Base-by-base conservation (phyloP, 2,113 vertebrate genomes). In the Rhea americana region DNA sequence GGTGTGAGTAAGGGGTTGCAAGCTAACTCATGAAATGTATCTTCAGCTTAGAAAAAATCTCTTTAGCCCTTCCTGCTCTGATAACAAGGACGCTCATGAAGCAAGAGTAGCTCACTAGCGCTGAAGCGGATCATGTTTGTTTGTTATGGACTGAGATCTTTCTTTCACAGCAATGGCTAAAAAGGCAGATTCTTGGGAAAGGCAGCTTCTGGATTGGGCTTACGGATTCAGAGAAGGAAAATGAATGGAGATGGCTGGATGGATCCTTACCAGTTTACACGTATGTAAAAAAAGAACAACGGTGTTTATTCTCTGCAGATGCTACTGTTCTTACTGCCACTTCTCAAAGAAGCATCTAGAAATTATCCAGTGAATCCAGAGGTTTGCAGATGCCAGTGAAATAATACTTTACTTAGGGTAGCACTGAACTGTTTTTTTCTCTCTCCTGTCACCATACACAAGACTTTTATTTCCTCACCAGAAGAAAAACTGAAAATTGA, bases 141-240 rank as follows among this genome's bases (percentile, higher is more conserved):
- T 48, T 56, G n/a, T 93, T 93, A 82, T 41, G 66, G 48, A 93
- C 48, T 86, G 68, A 82, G 32, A 58, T 91, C 72, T 95, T 85
- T 96, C 37, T 89, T 94, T 96, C 77, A 71, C 94, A 99, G 99
- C 98, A 98, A 98, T 99, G 99, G 98, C 95, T 99, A 82, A 98
- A 98, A 96, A 98, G 96, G 75, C 98, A 99, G 92, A 98, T 97
- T 16, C 37, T 85, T 20, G 98, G 98, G 56, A 98, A 98, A 95
- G 98, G 98, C 20, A 99, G 97, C 95, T 98, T 99, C 96, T 99
- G 99, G 99, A 98, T 99, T 59, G 99, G 99, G 66, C 97, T 99
- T 90, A 99, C 99, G 0, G 99, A 99, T 93, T 96, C 53, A 18
- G 97, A 97, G 62, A 96, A 97, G 35, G 99, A 99, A 96, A 97